A percentile compares a stretch with the other conserved stretches of the same genome.
Evolutionary conservation across 1,140 invertebrate species (phyloP).

Genomic region (Eufriesea mexicana): DNA sequence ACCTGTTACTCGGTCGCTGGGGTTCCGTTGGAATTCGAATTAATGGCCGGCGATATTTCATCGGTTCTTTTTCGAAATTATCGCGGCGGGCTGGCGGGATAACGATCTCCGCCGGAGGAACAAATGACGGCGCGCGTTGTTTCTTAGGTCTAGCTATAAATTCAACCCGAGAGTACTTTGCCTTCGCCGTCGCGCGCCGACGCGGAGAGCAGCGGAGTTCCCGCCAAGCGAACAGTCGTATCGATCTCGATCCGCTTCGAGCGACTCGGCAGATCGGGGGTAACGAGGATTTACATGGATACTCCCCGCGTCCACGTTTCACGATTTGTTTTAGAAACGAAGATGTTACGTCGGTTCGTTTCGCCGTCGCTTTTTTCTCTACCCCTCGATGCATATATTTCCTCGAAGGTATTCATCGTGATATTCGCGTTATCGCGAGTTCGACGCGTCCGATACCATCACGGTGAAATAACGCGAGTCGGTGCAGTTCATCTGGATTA

Average conservation of each 20-base stretch:
- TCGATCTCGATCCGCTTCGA: neutral
- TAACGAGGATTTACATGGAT: neutral
- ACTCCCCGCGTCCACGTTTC: neutral
- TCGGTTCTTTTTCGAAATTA: conserved; percentile 22
- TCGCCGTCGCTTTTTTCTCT: neutral
- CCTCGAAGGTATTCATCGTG: conserved; percentile 43
- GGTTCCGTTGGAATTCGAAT: conserved; percentile 30
- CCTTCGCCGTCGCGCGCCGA: neutral
- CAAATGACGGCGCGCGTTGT: conserved; percentile 25
- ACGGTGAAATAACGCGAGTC: conserved; percentile 7
- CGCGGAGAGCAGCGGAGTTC: neutral
- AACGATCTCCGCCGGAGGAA: conserved; percentile 7
- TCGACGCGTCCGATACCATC: conserved; percentile 31
- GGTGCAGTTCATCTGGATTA: conserved; percentile 59
- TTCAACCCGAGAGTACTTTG: neutral
- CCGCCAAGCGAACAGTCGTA: too few relatives aligned
- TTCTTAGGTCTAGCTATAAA: conserved; percentile 23
- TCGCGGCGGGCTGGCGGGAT: conserved; percentile 12
- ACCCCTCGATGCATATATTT: neutral
- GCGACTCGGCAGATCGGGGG: neutral
- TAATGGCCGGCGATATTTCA: conserved; percentile 51
- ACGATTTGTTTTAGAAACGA: neutral
- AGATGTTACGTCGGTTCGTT: too few relatives aligned
- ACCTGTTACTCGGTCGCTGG: conserved; percentile 33
- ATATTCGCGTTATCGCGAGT: conserved; percentile 46